Evolutionary conservation across 2,797 vertebrate genomes (phyloP).

Genomic region (Sus cebifrons): DNA sequence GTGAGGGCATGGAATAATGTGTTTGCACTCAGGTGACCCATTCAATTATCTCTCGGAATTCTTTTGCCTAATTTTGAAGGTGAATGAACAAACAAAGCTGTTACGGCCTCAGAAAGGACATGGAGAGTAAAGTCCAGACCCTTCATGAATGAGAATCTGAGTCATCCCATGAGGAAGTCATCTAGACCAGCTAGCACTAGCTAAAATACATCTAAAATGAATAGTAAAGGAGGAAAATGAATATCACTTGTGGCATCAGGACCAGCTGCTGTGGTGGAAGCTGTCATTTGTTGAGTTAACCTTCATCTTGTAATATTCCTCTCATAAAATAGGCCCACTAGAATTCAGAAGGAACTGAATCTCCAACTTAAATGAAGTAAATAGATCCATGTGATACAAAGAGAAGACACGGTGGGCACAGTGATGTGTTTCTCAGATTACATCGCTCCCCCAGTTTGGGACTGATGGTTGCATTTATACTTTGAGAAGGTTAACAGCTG

Average conservation of each 20-base stretch:
- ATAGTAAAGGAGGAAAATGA: background rate
- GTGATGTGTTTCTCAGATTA: background rate
- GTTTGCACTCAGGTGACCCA: background rate
- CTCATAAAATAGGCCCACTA: background rate
- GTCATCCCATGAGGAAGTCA: background rate
- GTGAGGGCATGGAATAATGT: background rate
- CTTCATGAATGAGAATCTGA: background rate
- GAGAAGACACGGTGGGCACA: background rate
- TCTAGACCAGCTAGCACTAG: background rate
- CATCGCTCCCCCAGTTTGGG: fast-evolving
- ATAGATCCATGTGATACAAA: background rate
- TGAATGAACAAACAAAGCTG: background rate
- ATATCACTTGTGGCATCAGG: background rate
- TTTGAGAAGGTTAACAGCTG: background rate
- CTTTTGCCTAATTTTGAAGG: background rate
- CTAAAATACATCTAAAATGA: background rate
- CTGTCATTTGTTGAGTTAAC: background rate
- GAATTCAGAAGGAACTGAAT: background rate
- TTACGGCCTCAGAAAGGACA: background rate
- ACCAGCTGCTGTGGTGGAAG: background rate
- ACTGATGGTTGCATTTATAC: background rate
- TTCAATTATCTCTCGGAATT: background rate
- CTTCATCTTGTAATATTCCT: background rate
- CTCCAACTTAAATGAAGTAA: constrained; percentile 4
- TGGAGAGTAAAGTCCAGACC: background rate